Conservation (phyloP, 2,113 vertebrate species). For the Apodemus sylvaticus region DNA sequence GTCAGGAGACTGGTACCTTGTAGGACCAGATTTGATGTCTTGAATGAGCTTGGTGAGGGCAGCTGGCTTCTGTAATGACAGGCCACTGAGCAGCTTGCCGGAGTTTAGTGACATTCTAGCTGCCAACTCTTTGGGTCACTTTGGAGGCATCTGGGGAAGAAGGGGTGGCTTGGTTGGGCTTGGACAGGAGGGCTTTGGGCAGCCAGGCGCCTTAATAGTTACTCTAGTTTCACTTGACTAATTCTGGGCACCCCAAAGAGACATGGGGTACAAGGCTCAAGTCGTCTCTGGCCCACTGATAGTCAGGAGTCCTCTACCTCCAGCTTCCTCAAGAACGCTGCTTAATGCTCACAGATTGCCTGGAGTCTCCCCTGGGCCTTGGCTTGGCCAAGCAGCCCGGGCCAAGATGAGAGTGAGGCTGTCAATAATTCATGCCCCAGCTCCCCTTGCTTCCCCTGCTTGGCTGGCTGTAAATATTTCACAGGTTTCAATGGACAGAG, state of each 20-base stretch:
- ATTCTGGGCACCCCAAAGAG: neutral
- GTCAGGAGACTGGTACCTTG: neutral
- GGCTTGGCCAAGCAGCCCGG: neutral
- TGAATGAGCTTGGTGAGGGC: neutral
- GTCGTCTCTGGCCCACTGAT: neutral
- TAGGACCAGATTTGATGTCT: neutral
- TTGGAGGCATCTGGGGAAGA: neutral
- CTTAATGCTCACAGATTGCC: conserved; percentile 61
- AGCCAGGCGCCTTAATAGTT: neutral
- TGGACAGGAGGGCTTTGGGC: neutral
- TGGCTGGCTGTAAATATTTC: conserved; percentile 83
- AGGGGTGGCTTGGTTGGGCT: neutral
- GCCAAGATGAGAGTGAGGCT: conserved; percentile 81
- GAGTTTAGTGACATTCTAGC: neutral
- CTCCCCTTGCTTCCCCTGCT: conserved; percentile 74
- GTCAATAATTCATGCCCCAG: conserved; percentile 86
- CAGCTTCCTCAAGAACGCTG: conserved; percentile 55
- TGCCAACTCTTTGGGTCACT: neutral
- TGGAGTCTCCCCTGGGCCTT: conserved; percentile 63
- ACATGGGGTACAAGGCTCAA: neutral
- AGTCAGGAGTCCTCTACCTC: neutral
- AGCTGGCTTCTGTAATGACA: neutral
- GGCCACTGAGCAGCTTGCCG: neutral
- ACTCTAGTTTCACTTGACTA: neutral
- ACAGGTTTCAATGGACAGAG: conserved; percentile 71